phyloP scores from a whole-genome alignment of 2,113 vertebrate species.

The Trematocara marginatum region DNA sequence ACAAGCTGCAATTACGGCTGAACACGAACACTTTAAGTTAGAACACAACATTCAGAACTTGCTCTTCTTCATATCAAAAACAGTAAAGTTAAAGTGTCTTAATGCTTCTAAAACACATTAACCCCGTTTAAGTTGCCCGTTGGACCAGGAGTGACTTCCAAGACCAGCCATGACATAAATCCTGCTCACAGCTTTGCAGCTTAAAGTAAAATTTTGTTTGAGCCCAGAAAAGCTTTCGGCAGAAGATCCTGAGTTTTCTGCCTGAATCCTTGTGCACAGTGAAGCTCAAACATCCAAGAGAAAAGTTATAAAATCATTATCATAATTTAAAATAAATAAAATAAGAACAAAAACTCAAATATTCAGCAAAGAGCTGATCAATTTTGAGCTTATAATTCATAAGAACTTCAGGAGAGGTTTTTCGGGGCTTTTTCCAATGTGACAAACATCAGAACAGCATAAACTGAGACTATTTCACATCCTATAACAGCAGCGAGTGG shows the following conservation, averaged over 20 bases:
- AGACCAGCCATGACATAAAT: not conserved
- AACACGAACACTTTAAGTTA: rapidly evolving
- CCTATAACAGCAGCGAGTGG: not conserved
- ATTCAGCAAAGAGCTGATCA: not conserved
- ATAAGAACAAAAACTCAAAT: not conserved
- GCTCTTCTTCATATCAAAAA: not conserved
- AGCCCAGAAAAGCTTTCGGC: not conserved
- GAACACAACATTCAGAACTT: not conserved
- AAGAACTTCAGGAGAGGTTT: not conserved
- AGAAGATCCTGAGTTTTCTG: not conserved
- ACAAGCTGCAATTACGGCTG: not conserved
- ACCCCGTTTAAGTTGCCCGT: not conserved
- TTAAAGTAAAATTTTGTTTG: not conserved
- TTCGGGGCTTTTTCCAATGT: not conserved
- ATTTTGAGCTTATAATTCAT: not conserved
- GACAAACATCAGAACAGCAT: not conserved
- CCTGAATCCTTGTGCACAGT: not conserved
- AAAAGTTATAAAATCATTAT: not conserved
- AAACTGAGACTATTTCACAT: not conserved
- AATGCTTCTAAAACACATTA: not conserved
- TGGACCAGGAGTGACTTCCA: not conserved
- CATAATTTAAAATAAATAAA: not conserved
- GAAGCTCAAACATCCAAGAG: not conserved
- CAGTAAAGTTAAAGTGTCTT: not conserved
- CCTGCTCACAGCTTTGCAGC: not conserved